Conservation (phyloP, 2,888 invertebrate species). For the Stenurella melanura region DNA sequence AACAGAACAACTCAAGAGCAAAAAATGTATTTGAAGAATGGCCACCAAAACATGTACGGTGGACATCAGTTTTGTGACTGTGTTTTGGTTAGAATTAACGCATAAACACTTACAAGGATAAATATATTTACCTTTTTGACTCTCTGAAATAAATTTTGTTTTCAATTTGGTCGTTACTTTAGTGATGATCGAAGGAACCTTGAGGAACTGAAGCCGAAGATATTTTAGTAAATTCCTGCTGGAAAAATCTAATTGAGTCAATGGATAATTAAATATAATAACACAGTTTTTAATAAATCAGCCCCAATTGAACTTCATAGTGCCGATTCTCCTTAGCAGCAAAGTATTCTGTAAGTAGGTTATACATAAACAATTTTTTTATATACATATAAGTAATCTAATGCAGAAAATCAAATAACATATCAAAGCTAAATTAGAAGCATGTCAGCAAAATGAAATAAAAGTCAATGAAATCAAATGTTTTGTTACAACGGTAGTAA, state of each 20-base stretch:
- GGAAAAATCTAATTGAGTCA: constrained; percentile 1
- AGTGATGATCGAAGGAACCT: not conserved
- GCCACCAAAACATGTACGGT: constrained; percentile 22
- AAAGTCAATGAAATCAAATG: constrained; percentile 16
- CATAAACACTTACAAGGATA: constrained; percentile 38
- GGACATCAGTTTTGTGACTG: constrained; percentile 50
- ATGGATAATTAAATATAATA: not conserved
- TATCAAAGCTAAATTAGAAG: constrained; percentile 44
- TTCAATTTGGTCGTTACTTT: constrained; percentile 16
- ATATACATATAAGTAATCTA: constrained; percentile 21
- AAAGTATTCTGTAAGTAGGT: not conserved
- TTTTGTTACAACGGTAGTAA: not conserved
- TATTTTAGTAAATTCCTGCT: constrained; percentile 13
- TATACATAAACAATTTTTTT: constrained; percentile 2
- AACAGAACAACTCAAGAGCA: constrained; percentile 61
- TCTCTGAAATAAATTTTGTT: constrained; percentile 36
- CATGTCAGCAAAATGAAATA: constrained; percentile 34
- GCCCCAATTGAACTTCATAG: not conserved
- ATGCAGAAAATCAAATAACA: constrained; percentile 25
- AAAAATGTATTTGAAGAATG: constrained; percentile 49
- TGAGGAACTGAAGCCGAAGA: not conserved
- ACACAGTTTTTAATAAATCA: not conserved
- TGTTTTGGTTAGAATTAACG: constrained; percentile 57
- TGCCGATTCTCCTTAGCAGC: not conserved
- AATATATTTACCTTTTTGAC: constrained; percentile 37